phyloP scores from a whole-genome alignment of 1,140 invertebrate genomes.

The Tachypleus tridentatus region DNA sequence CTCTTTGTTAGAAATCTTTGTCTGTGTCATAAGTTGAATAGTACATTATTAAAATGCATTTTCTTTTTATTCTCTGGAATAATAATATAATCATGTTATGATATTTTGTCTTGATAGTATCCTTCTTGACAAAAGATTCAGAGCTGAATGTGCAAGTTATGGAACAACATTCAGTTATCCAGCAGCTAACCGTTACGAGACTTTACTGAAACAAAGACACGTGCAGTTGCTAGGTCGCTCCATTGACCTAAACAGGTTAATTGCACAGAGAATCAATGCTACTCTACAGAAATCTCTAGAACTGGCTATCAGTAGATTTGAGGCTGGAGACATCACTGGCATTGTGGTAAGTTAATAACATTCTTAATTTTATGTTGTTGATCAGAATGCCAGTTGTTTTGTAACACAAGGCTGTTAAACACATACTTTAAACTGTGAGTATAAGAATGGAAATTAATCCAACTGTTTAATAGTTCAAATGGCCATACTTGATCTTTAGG shows the following conservation, averaged over 20 bases:
- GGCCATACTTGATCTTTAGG: no score
- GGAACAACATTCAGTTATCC: conserved; percentile 70
- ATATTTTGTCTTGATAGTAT: conserved; percentile 49
- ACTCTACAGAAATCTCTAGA: conserved; percentile 92
- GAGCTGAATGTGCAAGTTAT: conserved; percentile 79
- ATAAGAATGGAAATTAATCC: no score
- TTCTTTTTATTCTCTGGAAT: no score
- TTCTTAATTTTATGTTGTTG: neutral
- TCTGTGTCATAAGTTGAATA: no score
- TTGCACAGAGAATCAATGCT: conserved; percentile 91
- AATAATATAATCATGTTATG: neutral
- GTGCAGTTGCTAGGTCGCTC: conserved; percentile 90
- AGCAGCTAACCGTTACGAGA: conserved; percentile 85
- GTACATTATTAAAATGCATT: no score
- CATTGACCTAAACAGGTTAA: conserved; percentile 92
- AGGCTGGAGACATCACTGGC: conserved; percentile 92
- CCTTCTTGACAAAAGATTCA: conserved; percentile 89
- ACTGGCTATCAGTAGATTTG: conserved; percentile 90
- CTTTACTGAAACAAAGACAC: conserved; percentile 88
- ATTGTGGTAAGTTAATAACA: conserved; percentile 59
- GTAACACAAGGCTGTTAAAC: no score
- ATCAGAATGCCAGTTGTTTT: neutral
- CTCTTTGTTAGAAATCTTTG: no score
- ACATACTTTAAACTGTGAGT: no score
- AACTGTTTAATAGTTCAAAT: no score